These are phyloP conservation scores for Pseudomugil gertrudae DNA, from an alignment of 2,797 vertebrate species.

Conservation along the genomic window DNA sequence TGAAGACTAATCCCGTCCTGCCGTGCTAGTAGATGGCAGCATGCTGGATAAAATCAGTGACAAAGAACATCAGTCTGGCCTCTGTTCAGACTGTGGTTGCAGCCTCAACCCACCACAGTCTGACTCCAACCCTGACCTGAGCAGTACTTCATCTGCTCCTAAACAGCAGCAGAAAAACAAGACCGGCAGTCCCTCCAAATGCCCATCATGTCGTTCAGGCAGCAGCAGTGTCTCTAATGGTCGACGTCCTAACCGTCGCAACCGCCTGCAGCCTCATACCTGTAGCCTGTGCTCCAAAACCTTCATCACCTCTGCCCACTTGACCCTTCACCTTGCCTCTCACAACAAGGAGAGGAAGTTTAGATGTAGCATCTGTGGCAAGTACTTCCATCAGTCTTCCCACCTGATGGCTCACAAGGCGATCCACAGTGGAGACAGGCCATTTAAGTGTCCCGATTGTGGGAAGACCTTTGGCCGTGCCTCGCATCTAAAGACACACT, in stretches of 20 bases:
- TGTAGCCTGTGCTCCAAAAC: conserved; percentile 80
- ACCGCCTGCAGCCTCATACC: conserved; percentile 72
- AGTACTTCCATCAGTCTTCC: conserved; percentile 81
- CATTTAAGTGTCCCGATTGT: conserved; percentile 82
- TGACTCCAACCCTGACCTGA: conserved; percentile 37
- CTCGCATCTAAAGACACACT: conserved; percentile 84
- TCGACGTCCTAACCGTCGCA: conserved; percentile 49
- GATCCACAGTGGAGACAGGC: conserved; percentile 80
- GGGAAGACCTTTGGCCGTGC: conserved; percentile 81
- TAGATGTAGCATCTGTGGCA: conserved; percentile 77
- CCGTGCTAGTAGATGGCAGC: conserved; percentile 50
- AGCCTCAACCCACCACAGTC: conserved; percentile 36
- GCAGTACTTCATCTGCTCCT: conserved; percentile 14
- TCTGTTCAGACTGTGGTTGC: conserved; percentile 66
- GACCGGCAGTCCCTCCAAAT: conserved; percentile 40
- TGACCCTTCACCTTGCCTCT: conserved; percentile 77
- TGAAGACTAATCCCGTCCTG: neutral
- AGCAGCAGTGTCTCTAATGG: conserved; percentile 40
- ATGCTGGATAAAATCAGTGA: conserved; percentile 63
- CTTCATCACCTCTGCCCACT: conserved; percentile 80
- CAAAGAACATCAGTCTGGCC: conserved; percentile 24
- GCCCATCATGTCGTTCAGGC: conserved; percentile 59
- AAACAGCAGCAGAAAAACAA: conserved; percentile 17
- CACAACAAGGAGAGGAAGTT: conserved; percentile 79
- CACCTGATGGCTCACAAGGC: conserved; percentile 82